Evolutionary conservation across 2,113 vertebrate species (phyloP).

Genomic region (Neomonachus schauinslandi): DNA sequence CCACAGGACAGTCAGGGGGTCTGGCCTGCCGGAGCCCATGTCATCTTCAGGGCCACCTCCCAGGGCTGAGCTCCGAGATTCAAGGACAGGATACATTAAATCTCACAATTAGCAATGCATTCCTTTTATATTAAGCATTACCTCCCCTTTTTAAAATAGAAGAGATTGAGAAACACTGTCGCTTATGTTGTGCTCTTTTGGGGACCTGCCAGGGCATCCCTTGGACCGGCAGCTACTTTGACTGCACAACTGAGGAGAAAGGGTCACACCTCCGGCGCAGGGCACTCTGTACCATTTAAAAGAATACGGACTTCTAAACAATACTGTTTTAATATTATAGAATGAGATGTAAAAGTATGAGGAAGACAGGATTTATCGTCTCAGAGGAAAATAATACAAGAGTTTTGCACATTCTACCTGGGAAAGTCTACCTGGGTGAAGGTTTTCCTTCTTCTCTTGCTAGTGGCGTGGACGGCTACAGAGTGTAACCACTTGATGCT

Average conservation of each 20-base stretch:
- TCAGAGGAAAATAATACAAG: neutral
- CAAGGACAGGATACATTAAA: fast-evolving
- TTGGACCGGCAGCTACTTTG: neutral
- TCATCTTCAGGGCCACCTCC: neutral
- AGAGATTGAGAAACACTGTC: neutral
- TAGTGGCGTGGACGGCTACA: neutral
- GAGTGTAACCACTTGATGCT: fast-evolving
- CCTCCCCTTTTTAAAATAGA: neutral
- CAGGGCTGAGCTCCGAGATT: neutral
- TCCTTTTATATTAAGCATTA: neutral
- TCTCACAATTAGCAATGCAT: fast-evolving
- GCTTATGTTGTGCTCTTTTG: neutral
- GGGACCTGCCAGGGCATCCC: neutral
- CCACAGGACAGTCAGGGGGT: fast-evolving
- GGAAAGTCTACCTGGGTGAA: neutral
- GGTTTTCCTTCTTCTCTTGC: neutral
- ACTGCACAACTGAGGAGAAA: neutral
- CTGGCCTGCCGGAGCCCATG: fast-evolving
- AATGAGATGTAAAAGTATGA: neutral
- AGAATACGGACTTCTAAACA: neutral
- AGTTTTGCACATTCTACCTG: fast-evolving
- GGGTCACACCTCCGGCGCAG: neutral
- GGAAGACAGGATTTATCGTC: neutral
- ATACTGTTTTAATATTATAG: too few relatives aligned
- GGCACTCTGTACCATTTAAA: too few relatives aligned